phyloP scores from a whole-genome alignment of 1,140 invertebrate genomes.

The Trachelipus rathkii region DNA sequence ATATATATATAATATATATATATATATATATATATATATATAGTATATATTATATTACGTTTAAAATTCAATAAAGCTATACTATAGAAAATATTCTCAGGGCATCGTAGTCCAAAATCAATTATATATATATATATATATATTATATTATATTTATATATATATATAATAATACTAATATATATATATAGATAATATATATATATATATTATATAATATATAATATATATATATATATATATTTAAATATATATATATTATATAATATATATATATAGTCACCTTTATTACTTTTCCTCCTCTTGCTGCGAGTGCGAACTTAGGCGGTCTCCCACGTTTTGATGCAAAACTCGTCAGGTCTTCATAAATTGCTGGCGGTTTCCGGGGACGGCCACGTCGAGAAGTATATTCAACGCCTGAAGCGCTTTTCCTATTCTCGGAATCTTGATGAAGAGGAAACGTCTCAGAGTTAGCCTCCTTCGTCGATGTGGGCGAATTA shows the following conservation, averaged over 20 bases:
- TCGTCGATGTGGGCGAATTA: neutral
- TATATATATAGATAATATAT: neutral
- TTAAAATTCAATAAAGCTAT: no score
- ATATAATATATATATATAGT: no score
- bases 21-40: no score
- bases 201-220: no score
- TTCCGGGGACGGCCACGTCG: neutral
- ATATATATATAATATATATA: no score
- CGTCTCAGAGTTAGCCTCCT: neutral
- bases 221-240: no score
- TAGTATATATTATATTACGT: no score
- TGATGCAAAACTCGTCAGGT: neutral
- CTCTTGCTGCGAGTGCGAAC: neutral
- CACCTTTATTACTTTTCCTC: neutral
- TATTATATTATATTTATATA: neutral
- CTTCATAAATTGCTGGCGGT: neutral
- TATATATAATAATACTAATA: slow-evolving; percentile 3
- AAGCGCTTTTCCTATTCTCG: neutral
- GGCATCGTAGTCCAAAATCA: no score
- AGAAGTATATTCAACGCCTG: neutral
- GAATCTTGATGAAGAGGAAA: neutral
- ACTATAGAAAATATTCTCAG: no score
- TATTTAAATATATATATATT: no score
- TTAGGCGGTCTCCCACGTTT: neutral
- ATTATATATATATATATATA: slow-evolving; percentile 13